Percentiles rank a stretch among this genome's conserved stretches.
These are phyloP conservation scores for Myrmecophaga tridactyla DNA, from an alignment of 2,113 vertebrate genomes.

Conservation along the genomic window DNA sequence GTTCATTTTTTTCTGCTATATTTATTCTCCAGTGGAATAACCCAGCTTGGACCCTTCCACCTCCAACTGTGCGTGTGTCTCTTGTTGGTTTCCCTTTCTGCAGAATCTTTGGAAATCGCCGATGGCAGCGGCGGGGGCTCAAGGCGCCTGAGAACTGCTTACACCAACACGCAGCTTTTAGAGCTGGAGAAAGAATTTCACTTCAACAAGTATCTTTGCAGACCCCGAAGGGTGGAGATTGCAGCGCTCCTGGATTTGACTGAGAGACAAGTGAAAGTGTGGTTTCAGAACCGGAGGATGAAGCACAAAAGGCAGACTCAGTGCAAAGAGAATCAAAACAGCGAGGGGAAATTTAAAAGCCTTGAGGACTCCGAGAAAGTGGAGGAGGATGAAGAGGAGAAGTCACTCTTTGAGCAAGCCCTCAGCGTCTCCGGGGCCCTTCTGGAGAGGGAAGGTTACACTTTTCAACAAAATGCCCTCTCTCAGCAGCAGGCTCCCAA, in stretches of 20 bases:
- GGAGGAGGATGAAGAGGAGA: constrained; percentile 87
- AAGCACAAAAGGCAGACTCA: constrained; percentile 98
- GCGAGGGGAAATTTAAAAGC: constrained; percentile 89
- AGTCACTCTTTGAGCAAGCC: constrained; percentile 89
- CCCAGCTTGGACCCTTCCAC: constrained; percentile 73
- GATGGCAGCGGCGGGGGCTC: constrained; percentile 89
- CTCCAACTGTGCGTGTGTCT: constrained; percentile 79
- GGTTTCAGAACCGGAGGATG: constrained; percentile 99
- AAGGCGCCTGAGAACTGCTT: constrained; percentile 95
- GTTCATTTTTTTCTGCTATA: constrained; percentile 81
- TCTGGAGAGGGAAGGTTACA: constrained; percentile 91
- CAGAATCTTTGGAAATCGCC: constrained; percentile 92
- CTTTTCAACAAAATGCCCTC: constrained; percentile 92
- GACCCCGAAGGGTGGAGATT: constrained; percentile 96
- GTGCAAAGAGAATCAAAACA: constrained; percentile 96
- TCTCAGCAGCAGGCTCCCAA: constrained; percentile 90
- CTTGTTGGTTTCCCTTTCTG: constrained; percentile 79
- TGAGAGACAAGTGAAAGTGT: constrained; percentile 99
- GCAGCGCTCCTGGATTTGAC: constrained; percentile 95
- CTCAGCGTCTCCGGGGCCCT: constrained; percentile 88
- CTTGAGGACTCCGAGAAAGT: constrained; percentile 88
- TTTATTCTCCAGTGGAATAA: constrained; percentile 74
- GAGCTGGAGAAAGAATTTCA: constrained; percentile 99
- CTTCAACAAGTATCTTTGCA: constrained; percentile 99
- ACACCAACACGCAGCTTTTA: constrained; percentile 98